Evolutionary conservation across 1,140 invertebrate genomes (phyloP).

Genomic region (Lycorma delicatula): DNA sequence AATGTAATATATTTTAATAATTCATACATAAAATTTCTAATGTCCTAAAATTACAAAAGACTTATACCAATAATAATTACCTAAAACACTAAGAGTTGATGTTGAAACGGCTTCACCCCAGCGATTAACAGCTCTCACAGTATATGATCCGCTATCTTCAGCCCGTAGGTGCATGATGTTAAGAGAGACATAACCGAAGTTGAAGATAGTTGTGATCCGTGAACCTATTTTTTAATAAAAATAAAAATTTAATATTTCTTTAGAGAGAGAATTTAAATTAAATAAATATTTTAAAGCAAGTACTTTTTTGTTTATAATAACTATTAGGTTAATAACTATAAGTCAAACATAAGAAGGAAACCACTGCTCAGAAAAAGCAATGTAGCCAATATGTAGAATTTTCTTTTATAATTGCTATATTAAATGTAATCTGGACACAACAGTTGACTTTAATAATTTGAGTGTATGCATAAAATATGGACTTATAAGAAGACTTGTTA

Average conservation of each 20-base stretch:
- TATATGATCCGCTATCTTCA: slow-evolving; percentile 89
- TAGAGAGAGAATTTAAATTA: background rate
- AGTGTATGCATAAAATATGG: too few species aligned
- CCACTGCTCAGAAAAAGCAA: background rate
- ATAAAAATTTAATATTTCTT: background rate
- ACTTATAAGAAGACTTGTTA: too few species aligned
- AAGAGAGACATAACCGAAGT: slow-evolving; percentile 96
- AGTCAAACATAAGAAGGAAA: background rate
- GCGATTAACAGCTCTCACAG: slow-evolving; percentile 79
- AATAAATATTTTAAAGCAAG: too few species aligned
- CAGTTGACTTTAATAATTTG: too few species aligned
- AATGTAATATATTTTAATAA: too few species aligned
- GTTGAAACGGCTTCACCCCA: slow-evolving; percentile 77
- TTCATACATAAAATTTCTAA: too few species aligned
- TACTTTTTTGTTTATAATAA: too few species aligned
- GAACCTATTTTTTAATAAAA: slow-evolving; percentile 46
- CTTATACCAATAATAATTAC: slow-evolving; percentile 34
- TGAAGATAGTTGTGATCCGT: slow-evolving; percentile 91
- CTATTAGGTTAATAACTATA: background rate
- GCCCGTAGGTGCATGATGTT: slow-evolving; percentile 94
- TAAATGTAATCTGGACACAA: too few species aligned
- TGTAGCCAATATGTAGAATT: too few species aligned
- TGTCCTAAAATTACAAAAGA: too few species aligned
- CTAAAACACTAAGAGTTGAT: slow-evolving; percentile 64
- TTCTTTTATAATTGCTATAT: too few species aligned